Evolutionary conservation across 2,113 vertebrate genomes (phyloP), one percentile per base, ranked within the genome.

Genomic region (Phodopus roborovskii): DNA sequence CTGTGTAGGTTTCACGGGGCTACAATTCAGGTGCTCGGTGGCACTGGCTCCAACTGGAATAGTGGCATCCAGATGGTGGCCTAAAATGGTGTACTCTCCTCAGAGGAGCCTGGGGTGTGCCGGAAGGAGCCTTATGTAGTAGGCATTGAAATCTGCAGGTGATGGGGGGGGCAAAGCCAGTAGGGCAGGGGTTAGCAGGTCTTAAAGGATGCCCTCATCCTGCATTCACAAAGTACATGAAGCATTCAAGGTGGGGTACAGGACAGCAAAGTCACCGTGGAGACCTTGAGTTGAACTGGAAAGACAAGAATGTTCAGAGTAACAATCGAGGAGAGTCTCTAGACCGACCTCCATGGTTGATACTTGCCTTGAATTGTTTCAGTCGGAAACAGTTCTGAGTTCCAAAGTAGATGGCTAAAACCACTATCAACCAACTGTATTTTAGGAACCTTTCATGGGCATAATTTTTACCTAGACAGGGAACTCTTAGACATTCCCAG

Each of bases 21-120:
- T 15, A 5, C 3, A 15, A 1, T 39, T 53, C 8, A 26, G 48
- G 20, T 11, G 7, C 17, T 5, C 16, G 0, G 0, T 4, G 13
- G 39, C 26, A 8, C 77, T 39, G 26, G 28, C 56, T 19, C 48
- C 33, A 17, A 22, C 50, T 60, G 39, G 19, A 16, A 20, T 22
- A 39, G 20, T 28, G 11, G 28, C 26, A 33, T n/a, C n/a, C 53
- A 48, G 19, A 0, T 24, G 53, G 62, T 66, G 64, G 50, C 64
- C 71, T 19, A 15, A 16, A 28, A 33, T 64, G 33, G 4, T 2
- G 2, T 36, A 8, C 78, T 7, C 60, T 36, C 82, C 20, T 60
- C 42, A 70, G 66, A 68, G 19, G 30, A 53, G 74, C 22, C 26
- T 11, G 53, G 56, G 89, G 71, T 16, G 15, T 33, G 2, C 16